Evolutionary conservation across 2,113 vertebrate species (phyloP).

Genomic region (Apteryx mantelli): DNA sequence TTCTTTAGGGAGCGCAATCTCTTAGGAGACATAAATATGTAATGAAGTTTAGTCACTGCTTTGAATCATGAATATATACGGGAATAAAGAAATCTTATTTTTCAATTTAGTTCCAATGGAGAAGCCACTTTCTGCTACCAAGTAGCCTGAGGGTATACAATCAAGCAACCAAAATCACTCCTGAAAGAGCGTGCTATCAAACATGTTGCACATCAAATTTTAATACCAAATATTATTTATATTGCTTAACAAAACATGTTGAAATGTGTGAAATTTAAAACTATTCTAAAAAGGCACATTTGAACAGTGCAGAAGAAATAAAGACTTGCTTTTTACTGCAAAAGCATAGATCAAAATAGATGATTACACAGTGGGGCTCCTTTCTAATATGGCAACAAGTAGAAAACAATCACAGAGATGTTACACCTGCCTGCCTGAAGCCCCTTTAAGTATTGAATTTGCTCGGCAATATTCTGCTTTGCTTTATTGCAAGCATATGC

Average conservation of each 20-base stretch:
- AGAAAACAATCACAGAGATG: background rate
- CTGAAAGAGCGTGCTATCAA: background rate
- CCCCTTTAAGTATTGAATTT: background rate
- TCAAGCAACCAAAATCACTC: background rate
- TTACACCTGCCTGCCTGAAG: background rate
- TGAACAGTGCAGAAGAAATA: background rate
- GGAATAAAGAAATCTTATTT: background rate
- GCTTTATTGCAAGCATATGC: background rate
- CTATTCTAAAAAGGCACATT: background rate
- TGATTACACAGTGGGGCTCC: background rate
- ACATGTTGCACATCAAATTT: background rate
- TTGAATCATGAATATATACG: background rate
- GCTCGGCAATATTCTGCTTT: background rate
- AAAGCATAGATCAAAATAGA: background rate
- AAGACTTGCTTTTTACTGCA: background rate
- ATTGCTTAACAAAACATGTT: constrained; percentile 8
- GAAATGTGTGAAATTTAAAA: constrained; percentile 8
- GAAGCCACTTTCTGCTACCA: background rate
- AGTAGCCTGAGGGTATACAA: background rate
- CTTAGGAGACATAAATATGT: background rate
- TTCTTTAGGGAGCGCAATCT: background rate
- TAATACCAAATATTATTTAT: background rate
- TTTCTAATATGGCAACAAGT: background rate
- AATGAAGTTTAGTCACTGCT: background rate
- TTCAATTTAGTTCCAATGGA: background rate